A percentile compares a stretch with the other conserved stretches of the same genome.
These are phyloP conservation scores for Heliornis fulica DNA, from an alignment of 2,113 vertebrate genomes.

Conservation along the genomic window DNA sequence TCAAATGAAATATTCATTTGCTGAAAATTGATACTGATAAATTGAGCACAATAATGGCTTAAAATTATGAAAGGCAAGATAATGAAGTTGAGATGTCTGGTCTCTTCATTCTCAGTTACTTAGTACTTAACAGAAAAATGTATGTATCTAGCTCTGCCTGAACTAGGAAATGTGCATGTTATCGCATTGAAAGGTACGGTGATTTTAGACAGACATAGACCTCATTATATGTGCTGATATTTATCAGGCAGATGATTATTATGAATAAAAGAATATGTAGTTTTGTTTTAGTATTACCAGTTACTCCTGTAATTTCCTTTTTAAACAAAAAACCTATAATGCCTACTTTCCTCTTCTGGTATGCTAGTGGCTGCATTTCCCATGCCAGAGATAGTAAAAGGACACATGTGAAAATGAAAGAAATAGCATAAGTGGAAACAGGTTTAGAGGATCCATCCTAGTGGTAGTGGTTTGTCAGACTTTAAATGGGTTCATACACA, in stretches of 20 bases:
- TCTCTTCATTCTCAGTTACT: background rate
- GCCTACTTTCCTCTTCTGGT: background rate
- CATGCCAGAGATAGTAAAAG: background rate
- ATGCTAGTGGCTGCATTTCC: background rate
- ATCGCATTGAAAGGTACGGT: background rate
- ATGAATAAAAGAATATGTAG: background rate
- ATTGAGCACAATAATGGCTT: background rate
- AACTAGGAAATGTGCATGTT: background rate
- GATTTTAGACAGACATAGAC: background rate
- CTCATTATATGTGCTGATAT: background rate
- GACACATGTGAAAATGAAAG: background rate
- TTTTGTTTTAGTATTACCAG: background rate
- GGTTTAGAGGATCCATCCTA: background rate
- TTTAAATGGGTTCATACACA: background rate
- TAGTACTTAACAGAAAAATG: background rate
- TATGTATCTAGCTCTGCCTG: background rate
- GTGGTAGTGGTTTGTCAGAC: background rate
- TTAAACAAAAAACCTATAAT: background rate
- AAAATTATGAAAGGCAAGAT: background rate
- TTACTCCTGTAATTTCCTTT: background rate
- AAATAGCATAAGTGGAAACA: background rate
- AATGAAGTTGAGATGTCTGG: background rate
- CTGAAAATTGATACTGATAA: background rate
- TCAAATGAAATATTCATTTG: background rate
- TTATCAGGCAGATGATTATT: background rate